Evolutionary conservation across 1,140 invertebrate species (phyloP).

Genomic region (Drosophila repleta): DNA sequence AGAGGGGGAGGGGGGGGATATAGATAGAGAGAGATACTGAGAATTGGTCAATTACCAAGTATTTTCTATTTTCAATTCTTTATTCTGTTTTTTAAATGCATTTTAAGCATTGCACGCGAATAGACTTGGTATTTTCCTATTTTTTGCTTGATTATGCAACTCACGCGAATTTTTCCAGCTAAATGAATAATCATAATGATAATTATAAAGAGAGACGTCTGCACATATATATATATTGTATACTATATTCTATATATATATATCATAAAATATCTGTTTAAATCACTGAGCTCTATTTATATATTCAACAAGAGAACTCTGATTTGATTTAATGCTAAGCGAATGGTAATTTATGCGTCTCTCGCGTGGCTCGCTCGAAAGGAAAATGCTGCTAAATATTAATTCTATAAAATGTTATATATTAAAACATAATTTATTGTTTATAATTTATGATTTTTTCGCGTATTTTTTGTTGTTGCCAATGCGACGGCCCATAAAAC

Average conservation of each 20-base stretch:
- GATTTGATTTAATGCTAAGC: constrained; percentile 67
- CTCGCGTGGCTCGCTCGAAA: constrained; percentile 66
- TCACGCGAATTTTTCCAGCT: constrained; percentile 37
- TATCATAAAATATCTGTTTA: constrained; percentile 1
- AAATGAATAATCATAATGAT: constrained; percentile 21
- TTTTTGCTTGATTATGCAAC: constrained; percentile 37
- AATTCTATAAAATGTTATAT: constrained; percentile 54
- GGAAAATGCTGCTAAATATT: constrained; percentile 40
- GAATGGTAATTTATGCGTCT: constrained; percentile 72
- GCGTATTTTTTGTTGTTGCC: constrained; percentile 50
- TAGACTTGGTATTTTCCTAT: not conserved
- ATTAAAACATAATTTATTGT: constrained; percentile 77
- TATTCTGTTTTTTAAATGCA: constrained; percentile 5
- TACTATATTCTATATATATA: not conserved
- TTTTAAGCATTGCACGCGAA: constrained; percentile 17
- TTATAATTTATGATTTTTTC: constrained; percentile 72
- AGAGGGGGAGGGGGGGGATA: not conserved
- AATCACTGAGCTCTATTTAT: constrained; percentile 20
- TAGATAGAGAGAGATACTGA: not conserved
- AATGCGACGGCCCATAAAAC: constrained; percentile 71
- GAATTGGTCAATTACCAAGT: constrained; percentile 9
- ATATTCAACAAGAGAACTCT: constrained; percentile 30
- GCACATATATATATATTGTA: constrained; percentile 12
- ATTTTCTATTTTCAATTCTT: constrained; percentile 10
- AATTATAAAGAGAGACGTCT: constrained; percentile 24